Conservation (phyloP, 2,797 vertebrate genomes). For the Pyrocephalus nanus region DNA sequence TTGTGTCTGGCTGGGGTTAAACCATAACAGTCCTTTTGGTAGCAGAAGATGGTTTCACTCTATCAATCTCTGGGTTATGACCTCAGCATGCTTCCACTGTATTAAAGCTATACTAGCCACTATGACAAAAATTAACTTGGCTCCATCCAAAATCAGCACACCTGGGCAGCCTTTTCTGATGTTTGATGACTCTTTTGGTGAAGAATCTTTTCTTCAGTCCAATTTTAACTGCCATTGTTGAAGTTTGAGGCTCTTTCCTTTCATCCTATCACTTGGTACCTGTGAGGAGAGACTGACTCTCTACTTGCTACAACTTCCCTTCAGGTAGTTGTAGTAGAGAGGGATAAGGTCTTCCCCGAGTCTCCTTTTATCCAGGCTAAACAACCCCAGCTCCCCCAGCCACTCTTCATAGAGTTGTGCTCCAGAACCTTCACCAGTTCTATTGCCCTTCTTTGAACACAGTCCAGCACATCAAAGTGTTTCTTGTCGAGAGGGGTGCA, state of each 20-base stretch:
- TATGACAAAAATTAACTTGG: neutral
- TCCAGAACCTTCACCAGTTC: neutral
- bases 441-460: neutral
- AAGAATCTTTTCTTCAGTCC: neutral
- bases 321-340: neutral
- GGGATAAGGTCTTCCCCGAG: neutral
- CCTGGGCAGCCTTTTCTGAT: neutral
- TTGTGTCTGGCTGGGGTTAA: neutral
- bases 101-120: neutral
- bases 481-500: neutral
- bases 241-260: neutral
- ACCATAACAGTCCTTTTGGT: neutral
- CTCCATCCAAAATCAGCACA: neutral
- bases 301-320: neutral
- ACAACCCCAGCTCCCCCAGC: neutral
- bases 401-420: neutral
- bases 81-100: neutral
- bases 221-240: neutral
- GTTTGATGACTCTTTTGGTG: neutral
- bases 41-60: neutral
- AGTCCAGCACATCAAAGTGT: neutral
- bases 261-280: neutral
- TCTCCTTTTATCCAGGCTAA: neutral
- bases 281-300: neutral
- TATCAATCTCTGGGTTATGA: neutral